phyloP scores from a whole-genome alignment of 2,888 invertebrate genomes.

The Chloroclystis v-ata region DNA sequence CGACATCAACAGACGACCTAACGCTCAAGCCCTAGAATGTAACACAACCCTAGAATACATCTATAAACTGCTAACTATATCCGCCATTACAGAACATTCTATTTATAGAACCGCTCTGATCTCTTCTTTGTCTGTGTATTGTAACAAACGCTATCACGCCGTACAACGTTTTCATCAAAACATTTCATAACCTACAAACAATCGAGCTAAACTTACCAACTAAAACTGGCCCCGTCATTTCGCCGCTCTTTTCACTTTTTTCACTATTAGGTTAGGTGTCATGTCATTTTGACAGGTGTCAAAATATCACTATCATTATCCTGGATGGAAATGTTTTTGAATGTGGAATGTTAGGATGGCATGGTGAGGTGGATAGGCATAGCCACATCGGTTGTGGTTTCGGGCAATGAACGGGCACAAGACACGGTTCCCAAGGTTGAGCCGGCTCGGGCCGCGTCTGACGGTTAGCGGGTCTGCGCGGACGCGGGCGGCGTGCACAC shows the following conservation, averaged over 20 bases:
- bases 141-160: slow-evolving; percentile 62
- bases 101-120: slow-evolving; percentile 73
- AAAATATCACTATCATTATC: slow-evolving; percentile 6
- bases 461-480: slow-evolving; percentile 54
- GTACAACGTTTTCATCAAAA: slow-evolving; percentile 45
- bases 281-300: slow-evolving; percentile 73
- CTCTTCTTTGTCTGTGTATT: slow-evolving; percentile 74
- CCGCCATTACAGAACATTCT: slow-evolving; percentile 63
- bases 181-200: slow-evolving; percentile 60
- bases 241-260: slow-evolving; percentile 47
- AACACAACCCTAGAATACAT: slow-evolving; percentile 44
- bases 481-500: slow-evolving; percentile 58
- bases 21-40: slow-evolving; percentile 53
- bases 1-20: slow-evolving; percentile 31
- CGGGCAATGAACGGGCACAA: slow-evolving; percentile 72
- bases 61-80: slow-evolving; percentile 61
- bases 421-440: slow-evolving; percentile 65
- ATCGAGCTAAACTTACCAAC: slow-evolving; percentile 52
- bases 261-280: slow-evolving; percentile 63
- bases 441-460: slow-evolving; percentile 44
- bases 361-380: slow-evolving; percentile 37
- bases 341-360: slow-evolving; percentile 35
- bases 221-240: slow-evolving; percentile 54
- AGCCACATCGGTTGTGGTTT: slow-evolving; percentile 31
- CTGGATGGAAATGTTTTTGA: no score